Evolutionary conservation across 2,888 invertebrate genomes (phyloP).

Genomic region (Limnephilus marmoratus): DNA sequence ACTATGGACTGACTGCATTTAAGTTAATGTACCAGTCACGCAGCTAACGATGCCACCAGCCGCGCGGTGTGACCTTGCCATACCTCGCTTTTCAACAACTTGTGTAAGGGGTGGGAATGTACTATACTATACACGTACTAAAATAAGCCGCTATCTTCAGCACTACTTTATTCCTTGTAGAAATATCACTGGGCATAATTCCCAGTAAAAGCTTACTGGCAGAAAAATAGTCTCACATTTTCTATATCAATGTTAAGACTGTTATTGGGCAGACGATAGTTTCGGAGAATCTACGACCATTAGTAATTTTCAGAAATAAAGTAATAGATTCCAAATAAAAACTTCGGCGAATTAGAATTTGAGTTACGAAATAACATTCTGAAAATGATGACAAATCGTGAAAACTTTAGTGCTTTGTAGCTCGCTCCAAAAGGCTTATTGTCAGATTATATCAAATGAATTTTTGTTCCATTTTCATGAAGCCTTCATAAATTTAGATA

Average conservation of each 20-base stretch:
- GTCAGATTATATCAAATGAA: neutral
- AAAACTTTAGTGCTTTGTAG: neutral
- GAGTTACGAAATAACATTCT: neutral
- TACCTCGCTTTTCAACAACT: too few species aligned
- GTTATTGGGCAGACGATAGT: slow-evolving; percentile 29
- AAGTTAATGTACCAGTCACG: too few species aligned
- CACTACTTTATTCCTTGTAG: too few species aligned
- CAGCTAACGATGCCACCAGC: too few species aligned
- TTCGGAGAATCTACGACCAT: slow-evolving; percentile 24
- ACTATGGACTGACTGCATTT: too few species aligned
- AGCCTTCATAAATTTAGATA: neutral
- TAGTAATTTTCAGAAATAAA: slow-evolving; percentile 20
- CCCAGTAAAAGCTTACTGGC: neutral
- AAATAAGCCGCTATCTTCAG: too few species aligned
- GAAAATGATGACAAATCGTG: neutral
- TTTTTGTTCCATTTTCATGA: neutral
- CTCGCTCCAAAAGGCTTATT: neutral
- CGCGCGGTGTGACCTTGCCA: too few species aligned
- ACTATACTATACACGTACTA: too few species aligned
- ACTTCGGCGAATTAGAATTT: neutral
- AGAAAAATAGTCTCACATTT: neutral
- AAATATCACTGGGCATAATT: too few species aligned
- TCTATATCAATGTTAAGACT: neutral
- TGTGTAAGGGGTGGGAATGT: too few species aligned
- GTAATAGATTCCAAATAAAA: neutral